These are phyloP conservation scores for Megalops atlanticus DNA, from an alignment of 2,113 vertebrate species.

Conservation along the genomic window DNA sequence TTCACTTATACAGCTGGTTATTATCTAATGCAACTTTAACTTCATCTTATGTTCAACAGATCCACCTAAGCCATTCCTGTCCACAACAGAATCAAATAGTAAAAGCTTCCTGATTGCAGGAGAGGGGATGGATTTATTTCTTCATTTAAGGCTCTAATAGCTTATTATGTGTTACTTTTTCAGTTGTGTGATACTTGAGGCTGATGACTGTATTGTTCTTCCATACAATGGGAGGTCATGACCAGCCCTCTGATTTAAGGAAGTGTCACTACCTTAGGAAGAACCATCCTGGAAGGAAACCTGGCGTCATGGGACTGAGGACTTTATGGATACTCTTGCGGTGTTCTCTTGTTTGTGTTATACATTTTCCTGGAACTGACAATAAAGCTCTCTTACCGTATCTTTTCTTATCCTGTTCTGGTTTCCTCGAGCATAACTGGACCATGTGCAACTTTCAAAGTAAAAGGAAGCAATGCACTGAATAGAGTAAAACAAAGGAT, in stretches of 20 bases:
- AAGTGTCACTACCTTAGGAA: background rate
- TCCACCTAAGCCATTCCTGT: background rate
- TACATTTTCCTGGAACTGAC: background rate
- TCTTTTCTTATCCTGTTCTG: no score
- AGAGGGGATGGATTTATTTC: no score
- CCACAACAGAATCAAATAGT: background rate
- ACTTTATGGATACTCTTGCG: background rate
- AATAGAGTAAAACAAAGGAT: background rate
- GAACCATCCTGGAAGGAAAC: background rate
- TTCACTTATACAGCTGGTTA: background rate
- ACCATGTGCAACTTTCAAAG: background rate
- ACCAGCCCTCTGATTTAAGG: background rate
- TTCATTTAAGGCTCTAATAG: no score
- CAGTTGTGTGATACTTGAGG: no score
- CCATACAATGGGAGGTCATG: background rate
- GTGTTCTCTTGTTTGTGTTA: background rate
- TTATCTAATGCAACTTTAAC: background rate
- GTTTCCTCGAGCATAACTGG: background rate
- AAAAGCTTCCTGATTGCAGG: no score
- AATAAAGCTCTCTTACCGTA: no score
- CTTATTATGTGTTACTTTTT: no score
- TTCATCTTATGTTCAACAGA: background rate
- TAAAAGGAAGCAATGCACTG: background rate
- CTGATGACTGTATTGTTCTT: background rate
- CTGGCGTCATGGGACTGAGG: background rate